phyloP scores from a whole-genome alignment of 2,113 vertebrate genomes.

The Cercocebus atys region DNA sequence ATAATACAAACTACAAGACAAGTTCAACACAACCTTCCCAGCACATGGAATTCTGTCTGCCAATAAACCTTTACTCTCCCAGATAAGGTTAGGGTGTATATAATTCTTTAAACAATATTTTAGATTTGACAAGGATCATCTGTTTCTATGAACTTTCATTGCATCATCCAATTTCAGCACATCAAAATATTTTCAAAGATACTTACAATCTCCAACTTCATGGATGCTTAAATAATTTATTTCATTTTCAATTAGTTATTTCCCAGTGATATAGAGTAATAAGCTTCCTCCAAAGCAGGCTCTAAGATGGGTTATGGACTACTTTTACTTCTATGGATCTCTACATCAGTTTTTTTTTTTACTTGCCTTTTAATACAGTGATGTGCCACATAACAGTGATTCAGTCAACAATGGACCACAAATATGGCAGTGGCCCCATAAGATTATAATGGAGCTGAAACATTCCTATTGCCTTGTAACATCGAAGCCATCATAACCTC shows the following conservation, averaged over 20 bases:
- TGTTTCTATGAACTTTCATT: background rate
- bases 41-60: background rate
- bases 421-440: background rate
- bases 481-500: background rate
- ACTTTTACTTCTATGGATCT: background rate
- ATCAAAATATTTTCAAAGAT: conserved; percentile 1
- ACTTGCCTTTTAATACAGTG: background rate
- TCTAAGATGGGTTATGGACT: background rate
- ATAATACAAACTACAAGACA: background rate
- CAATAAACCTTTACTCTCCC: background rate
- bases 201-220: background rate
- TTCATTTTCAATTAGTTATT: conserved; percentile 9
- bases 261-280: background rate
- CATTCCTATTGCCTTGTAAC: background rate
- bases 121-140: background rate
- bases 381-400: background rate
- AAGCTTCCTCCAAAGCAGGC: background rate
- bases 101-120: background rate
- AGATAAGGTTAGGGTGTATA: background rate
- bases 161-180: background rate
- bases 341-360: background rate
- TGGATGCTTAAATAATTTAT: background rate
- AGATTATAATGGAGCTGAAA: background rate
- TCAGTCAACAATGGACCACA: background rate
- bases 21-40: background rate